A percentile compares a stretch with the other conserved stretches of the same genome.
Evolutionary conservation across 2,113 vertebrate species (phyloP).

Genomic region (Corydoras sp.): DNA sequence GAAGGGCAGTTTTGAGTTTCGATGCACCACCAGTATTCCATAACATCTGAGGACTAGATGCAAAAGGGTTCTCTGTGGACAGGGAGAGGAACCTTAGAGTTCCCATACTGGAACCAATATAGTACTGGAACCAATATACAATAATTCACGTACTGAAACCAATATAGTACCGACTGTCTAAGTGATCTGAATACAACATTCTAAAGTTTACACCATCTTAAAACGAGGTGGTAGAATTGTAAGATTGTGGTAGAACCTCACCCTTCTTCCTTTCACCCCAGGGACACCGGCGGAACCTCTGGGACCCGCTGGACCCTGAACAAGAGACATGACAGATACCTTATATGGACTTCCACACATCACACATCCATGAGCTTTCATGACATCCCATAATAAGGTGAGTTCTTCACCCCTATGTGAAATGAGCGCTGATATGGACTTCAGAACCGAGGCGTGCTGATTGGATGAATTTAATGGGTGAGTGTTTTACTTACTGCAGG

Average conservation of each 20-base stretch:
- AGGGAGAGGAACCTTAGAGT: too few relatives aligned
- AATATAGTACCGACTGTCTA: too few relatives aligned
- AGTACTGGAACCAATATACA: too few relatives aligned
- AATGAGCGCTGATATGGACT: background rate
- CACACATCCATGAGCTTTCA: background rate
- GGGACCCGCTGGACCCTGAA: constrained; percentile 76
- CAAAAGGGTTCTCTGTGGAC: too few relatives aligned
- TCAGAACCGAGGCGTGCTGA: background rate
- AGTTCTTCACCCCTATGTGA: background rate
- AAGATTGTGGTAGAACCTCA: constrained; percentile 57
- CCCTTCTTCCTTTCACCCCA: constrained; percentile 83
- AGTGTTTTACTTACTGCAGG: constrained; percentile 73
- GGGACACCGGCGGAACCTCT: constrained; percentile 74
- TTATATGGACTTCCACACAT: background rate
- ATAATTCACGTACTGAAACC: too few relatives aligned
- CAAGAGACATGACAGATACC: background rate
- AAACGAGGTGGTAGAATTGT: background rate
- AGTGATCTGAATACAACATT: too few relatives aligned
- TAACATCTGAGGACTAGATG: too few relatives aligned
- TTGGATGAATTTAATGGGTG: background rate
- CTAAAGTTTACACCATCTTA: background rate
- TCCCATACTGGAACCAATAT: too few relatives aligned
- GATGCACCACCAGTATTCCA: background rate
- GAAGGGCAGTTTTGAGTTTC: too few relatives aligned
- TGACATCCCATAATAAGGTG: background rate